Percentiles rank a stretch among this genome's conserved stretches.
Evolutionary conservation across 2,888 invertebrate genomes (phyloP).

Genomic region (Leucania comma): DNA sequence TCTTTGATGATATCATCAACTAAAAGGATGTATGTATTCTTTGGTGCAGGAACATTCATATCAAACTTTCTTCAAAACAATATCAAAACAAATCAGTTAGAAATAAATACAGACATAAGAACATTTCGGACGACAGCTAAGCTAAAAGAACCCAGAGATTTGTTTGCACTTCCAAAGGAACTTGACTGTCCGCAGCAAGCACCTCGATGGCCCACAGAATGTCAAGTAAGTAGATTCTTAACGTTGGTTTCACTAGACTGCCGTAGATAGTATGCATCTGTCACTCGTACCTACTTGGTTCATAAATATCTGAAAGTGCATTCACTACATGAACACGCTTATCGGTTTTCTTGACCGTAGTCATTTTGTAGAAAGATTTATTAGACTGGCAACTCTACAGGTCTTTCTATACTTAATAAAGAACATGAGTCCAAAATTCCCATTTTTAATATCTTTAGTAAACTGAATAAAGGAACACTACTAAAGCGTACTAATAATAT

Average conservation of each 20-base stretch:
- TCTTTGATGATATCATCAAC: not conserved
- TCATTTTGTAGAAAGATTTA: not conserved
- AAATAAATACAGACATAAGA: constrained; percentile 92
- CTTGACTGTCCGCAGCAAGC: constrained; percentile 94
- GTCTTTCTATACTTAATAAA: not conserved
- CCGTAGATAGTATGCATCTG: not conserved
- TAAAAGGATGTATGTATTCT: constrained; percentile 17
- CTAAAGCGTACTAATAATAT: constrained; percentile 3
- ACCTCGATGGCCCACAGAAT: constrained; percentile 97
- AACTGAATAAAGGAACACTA: not conserved
- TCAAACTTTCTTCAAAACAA: constrained; percentile 92
- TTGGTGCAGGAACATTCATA: constrained; percentile 90
- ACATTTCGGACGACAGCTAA: constrained; percentile 92
- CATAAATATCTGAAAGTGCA: constrained; percentile 7
- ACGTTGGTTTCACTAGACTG: no score
- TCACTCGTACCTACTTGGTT: not conserved
- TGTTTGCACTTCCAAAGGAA: constrained; percentile 93
- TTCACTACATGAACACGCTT: not conserved
- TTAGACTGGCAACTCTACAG: not conserved
- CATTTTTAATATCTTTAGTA: not conserved
- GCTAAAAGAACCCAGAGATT: constrained; percentile 93
- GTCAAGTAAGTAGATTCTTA: constrained; percentile 92
- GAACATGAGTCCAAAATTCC: not conserved
- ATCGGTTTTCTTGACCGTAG: not conserved
- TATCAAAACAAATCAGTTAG: constrained; percentile 93